Percentiles rank a stretch among this genome's conserved stretches.
phyloP scores from a whole-genome alignment of 2,113 vertebrate genomes.

The Notarius lentiginosus region DNA sequence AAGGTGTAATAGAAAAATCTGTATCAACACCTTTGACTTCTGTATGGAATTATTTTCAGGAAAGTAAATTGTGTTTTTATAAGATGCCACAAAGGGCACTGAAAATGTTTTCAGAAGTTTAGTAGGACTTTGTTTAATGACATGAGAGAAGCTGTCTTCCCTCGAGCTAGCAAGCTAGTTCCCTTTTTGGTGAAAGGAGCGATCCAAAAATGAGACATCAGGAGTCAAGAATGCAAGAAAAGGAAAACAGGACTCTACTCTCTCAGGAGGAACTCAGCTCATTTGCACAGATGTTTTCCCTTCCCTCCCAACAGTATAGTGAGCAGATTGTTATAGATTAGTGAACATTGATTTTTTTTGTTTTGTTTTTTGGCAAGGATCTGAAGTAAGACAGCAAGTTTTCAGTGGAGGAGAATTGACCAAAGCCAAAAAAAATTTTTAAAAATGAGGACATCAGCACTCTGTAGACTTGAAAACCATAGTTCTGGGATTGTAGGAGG shows the following conservation, averaged over 20 bases:
- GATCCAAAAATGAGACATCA: conserved; percentile 33
- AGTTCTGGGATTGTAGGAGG: neutral
- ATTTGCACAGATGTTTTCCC: conserved; percentile 39
- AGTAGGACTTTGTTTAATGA: neutral
- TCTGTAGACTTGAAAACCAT: neutral
- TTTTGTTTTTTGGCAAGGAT: neutral
- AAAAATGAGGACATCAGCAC: neutral
- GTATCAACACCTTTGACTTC: neutral
- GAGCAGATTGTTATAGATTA: conserved; percentile 39
- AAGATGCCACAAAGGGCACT: neutral
- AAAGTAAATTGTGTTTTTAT: neutral
- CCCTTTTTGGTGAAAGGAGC: neutral
- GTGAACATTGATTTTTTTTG: neutral
- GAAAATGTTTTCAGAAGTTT: conserved; percentile 16
- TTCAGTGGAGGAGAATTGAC: neutral
- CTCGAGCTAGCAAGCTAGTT: neutral
- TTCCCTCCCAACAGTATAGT: conserved; percentile 28
- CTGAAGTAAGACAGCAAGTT: conserved; percentile 7
- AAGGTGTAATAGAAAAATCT: neutral
- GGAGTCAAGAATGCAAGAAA: conserved; percentile 33
- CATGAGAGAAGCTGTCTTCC: conserved; percentile 12
- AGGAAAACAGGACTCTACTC: conserved; percentile 20
- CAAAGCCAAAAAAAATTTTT: conserved; percentile 13
- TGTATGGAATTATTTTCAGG: neutral
- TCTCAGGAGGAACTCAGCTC: conserved; percentile 27